Percentiles rank a stretch among this genome's conserved stretches.
Conservation (phyloP, 2,797 vertebrate species). For the Gallinago stenura region DNA sequence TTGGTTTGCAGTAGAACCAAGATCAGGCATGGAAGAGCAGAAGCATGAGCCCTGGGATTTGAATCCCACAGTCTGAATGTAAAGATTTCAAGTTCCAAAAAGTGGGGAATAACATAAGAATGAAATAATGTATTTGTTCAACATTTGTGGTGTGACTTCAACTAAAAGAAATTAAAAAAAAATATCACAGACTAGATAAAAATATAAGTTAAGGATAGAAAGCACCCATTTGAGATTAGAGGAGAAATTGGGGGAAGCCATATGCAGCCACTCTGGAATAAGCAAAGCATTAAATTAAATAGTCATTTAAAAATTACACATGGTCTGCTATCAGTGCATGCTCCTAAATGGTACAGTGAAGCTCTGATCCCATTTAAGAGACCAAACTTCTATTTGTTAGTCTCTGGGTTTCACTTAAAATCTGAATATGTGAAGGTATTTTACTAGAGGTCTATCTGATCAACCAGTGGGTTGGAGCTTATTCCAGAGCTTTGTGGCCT, state of each 20-base stretch:
- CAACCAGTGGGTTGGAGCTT: not conserved
- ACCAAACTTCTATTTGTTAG: not conserved
- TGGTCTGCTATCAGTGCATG: not conserved
- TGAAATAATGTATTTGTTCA: not conserved
- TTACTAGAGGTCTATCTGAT: not conserved
- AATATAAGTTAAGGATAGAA: not conserved
- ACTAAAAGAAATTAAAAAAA: not conserved
- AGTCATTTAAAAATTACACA: not conserved
- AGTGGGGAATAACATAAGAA: not conserved
- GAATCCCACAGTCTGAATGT: not conserved
- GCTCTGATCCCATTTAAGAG: not conserved
- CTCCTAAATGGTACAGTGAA: not conserved
- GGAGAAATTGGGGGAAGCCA: not conserved
- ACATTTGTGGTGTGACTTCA: not conserved
- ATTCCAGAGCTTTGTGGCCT: not conserved
- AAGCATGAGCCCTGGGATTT: not conserved
- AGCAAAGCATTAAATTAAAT: not conserved
- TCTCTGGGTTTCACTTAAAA: not conserved
- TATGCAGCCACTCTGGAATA: not conserved
- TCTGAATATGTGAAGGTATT: not conserved
- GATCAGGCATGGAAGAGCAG: not conserved
- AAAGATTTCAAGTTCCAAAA: not conserved
- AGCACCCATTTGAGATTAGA: not conserved
- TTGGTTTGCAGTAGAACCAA: not conserved
- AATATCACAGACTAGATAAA: not conserved